These are phyloP conservation scores for Heterohyrax brucei DNA, from an alignment of 2,797 vertebrate genomes.

Conservation along the genomic window DNA sequence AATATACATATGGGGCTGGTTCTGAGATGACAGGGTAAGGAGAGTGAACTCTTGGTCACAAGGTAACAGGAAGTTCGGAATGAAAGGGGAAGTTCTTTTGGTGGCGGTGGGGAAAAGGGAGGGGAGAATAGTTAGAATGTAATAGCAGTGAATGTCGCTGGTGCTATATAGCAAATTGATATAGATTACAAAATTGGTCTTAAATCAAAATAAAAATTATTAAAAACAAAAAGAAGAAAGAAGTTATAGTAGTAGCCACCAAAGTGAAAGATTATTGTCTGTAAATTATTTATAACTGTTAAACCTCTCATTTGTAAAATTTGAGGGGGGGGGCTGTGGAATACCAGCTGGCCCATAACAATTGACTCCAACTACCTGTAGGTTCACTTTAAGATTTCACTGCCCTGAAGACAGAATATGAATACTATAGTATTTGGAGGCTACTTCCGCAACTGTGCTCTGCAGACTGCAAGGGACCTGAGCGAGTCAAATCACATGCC, in stretches of 20 bases:
- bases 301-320: slow-evolving; percentile 58
- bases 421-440: not conserved
- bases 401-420: not conserved
- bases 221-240: too few relatives aligned
- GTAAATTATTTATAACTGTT: slow-evolving; percentile 52
- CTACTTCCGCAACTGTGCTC: not conserved
- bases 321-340: not conserved
- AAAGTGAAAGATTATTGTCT: slow-evolving; percentile 71
- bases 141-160: too few relatives aligned
- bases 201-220: too few relatives aligned
- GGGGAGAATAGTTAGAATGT: too few relatives aligned
- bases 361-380: not conserved
- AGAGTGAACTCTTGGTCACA: too few relatives aligned
- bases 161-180: too few relatives aligned
- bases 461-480: not conserved
- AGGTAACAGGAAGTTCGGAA: too few relatives aligned
- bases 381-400: not conserved
- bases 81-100: too few relatives aligned
- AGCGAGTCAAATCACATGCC: not conserved
- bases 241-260: not conserved
- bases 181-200: too few relatives aligned
- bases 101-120: too few relatives aligned
- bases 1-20: too few relatives aligned
- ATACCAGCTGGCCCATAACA: not conserved
- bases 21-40: too few relatives aligned